Percentiles rank a stretch among this genome's conserved stretches.
Conservation (phyloP, 2,888 invertebrate genomes). For the Caenorhabditis macrosperma region DNA sequence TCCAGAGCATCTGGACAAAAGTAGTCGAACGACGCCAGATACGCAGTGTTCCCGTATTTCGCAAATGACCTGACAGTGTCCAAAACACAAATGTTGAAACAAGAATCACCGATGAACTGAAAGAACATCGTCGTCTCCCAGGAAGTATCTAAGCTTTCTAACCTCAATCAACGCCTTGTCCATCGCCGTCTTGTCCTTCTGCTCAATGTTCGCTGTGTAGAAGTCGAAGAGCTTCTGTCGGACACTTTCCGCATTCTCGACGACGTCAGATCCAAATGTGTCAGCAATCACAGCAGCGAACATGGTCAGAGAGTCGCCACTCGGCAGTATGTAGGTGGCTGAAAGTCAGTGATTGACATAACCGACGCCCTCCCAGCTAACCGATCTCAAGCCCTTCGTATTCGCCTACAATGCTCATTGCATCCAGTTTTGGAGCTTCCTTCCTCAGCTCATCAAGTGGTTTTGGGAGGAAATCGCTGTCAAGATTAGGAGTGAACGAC, state of each 20-base stretch:
- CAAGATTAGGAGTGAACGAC: constrained; percentile 61
- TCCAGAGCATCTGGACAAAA: too few species aligned
- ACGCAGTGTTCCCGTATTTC: constrained; percentile 49
- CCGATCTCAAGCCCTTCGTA: constrained; percentile 67
- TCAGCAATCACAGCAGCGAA: neutral
- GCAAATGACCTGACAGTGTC: constrained; percentile 45
- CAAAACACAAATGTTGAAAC: constrained; percentile 40
- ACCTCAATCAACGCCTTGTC: constrained; percentile 28
- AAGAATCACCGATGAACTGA: constrained; percentile 51
- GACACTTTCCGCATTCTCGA: neutral
- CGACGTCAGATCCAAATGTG: neutral
- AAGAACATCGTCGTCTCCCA: too few species aligned
- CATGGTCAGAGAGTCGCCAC: neutral
- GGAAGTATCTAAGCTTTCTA: too few species aligned
- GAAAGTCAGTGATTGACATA: too few species aligned
- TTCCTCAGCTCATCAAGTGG: constrained; percentile 59
- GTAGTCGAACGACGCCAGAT: constrained; percentile 62
- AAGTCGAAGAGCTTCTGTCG: constrained; percentile 31
- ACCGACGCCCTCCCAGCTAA: neutral
- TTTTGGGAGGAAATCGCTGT: constrained; percentile 67
- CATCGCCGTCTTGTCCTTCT: constrained; percentile 29
- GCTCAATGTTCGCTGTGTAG: constrained; percentile 26
- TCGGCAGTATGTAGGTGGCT: too few species aligned
- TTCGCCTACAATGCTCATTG: constrained; percentile 55
- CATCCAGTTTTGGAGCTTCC: constrained; percentile 56